phyloP scores from a whole-genome alignment of 2,797 vertebrate species.

The Myotis findleyi region DNA sequence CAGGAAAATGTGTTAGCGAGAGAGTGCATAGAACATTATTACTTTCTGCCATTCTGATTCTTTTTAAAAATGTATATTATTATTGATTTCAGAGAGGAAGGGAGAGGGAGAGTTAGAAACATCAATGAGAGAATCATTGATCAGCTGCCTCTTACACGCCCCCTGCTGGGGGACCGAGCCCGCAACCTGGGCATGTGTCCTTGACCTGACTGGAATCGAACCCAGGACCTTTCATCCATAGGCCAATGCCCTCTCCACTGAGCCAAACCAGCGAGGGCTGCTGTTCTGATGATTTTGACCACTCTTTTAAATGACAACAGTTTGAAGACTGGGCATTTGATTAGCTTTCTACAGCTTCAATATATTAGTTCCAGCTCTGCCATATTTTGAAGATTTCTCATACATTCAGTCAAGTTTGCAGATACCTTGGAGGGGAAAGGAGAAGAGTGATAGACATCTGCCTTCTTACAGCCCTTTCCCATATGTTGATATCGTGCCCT shows the following conservation, averaged over 20 bases:
- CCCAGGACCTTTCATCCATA: too few species aligned
- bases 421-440: neutral
- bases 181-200: too few species aligned
- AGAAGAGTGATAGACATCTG: neutral
- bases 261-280: neutral
- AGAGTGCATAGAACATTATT: neutral
- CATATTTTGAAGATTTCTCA: constrained; percentile 48
- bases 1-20: constrained; percentile 36
- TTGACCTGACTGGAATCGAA: too few species aligned
- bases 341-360: neutral
- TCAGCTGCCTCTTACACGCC: too few species aligned
- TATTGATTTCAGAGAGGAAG: too few species aligned
- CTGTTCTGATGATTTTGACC: constrained; percentile 36
- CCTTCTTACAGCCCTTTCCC: neutral
- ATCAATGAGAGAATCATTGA: too few species aligned
- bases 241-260: too few species aligned
- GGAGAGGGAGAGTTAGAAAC: too few species aligned
- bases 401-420: neutral
- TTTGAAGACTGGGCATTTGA: constrained; percentile 48
- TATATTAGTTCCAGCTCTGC: neutral
- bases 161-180: too few species aligned
- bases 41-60: constrained; percentile 5
- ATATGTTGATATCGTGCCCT: neutral
- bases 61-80: neutral
- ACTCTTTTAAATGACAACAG: constrained; percentile 56